phyloP scores from a whole-genome alignment of 2,113 vertebrate species.

The Leucopsar rothschildi region DNA sequence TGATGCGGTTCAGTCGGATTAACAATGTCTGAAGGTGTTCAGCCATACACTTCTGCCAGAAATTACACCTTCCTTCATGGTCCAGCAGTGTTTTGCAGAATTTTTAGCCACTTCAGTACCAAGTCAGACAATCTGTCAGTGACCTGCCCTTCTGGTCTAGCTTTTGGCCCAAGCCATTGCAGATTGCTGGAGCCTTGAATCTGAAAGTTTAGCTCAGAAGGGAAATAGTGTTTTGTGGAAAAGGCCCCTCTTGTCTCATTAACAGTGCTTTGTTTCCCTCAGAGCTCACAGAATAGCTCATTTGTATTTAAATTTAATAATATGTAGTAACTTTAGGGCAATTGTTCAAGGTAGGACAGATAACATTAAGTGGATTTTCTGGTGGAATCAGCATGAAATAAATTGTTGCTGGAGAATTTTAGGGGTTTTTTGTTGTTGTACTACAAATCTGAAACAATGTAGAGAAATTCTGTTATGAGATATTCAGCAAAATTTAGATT shows the following conservation, averaged over 20 bases:
- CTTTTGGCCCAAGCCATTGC: background rate
- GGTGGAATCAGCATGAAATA: background rate
- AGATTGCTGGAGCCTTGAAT: background rate
- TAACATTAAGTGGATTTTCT: background rate
- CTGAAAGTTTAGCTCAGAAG: background rate
- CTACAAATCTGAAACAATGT: background rate
- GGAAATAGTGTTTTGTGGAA: background rate
- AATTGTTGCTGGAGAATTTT: background rate
- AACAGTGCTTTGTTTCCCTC: background rate
- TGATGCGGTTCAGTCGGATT: background rate
- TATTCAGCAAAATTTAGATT: too few species aligned
- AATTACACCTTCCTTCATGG: too few species aligned
- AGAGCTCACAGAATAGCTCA: background rate
- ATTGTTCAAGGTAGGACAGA: background rate
- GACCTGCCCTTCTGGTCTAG: rapidly evolving
- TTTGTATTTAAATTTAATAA: background rate
- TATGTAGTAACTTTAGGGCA: rapidly evolving
- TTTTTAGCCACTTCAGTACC: background rate
- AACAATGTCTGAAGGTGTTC: background rate
- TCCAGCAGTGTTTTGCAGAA: background rate
- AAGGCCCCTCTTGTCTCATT: background rate
- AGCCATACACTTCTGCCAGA: background rate
- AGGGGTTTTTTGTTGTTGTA: background rate
- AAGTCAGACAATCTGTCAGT: background rate
- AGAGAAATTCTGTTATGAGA: background rate